phyloP scores from a whole-genome alignment of 2,888 invertebrate species.

The Philereme transversata region DNA sequence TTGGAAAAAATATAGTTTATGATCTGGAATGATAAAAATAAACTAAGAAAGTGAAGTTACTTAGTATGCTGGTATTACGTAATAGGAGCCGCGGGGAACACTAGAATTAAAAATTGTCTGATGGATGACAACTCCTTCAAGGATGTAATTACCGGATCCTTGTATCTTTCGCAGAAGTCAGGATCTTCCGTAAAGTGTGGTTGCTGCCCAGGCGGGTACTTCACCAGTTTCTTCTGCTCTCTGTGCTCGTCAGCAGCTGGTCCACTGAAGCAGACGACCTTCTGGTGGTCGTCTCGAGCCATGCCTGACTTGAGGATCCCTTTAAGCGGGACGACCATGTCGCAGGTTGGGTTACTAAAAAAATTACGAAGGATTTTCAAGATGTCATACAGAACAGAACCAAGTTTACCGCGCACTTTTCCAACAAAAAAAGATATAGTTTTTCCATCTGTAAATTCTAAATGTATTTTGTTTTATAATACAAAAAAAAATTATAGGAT shows the following conservation, averaged over 20 bases:
- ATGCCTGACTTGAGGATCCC: conserved; percentile 73
- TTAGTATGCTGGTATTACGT: too few relatives aligned
- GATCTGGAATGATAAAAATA: too few relatives aligned
- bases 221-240: conserved; percentile 32
- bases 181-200: conserved; percentile 63
- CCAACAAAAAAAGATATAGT: too few relatives aligned
- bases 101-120: too few relatives aligned
- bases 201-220: conserved; percentile 62
- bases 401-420: too few relatives aligned
- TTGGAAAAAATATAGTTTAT: too few relatives aligned
- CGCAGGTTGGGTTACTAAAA: conserved; percentile 66
- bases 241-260: conserved; percentile 64
- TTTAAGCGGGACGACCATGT: conserved; percentile 65
- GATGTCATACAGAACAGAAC: too few relatives aligned
- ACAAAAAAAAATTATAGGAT: too few relatives aligned
- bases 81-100: too few relatives aligned
- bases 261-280: conserved; percentile 77
- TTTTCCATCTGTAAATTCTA: too few relatives aligned
- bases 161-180: conserved; percentile 65
- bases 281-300: conserved; percentile 74
- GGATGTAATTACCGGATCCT: conserved; percentile 52
- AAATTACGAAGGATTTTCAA: neutral
- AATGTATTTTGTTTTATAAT: too few relatives aligned
- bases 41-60: too few relatives aligned
- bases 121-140: neutral